Evolutionary conservation across 2,113 vertebrate species (phyloP).

Genomic region (Montifringilla adamsi): DNA sequence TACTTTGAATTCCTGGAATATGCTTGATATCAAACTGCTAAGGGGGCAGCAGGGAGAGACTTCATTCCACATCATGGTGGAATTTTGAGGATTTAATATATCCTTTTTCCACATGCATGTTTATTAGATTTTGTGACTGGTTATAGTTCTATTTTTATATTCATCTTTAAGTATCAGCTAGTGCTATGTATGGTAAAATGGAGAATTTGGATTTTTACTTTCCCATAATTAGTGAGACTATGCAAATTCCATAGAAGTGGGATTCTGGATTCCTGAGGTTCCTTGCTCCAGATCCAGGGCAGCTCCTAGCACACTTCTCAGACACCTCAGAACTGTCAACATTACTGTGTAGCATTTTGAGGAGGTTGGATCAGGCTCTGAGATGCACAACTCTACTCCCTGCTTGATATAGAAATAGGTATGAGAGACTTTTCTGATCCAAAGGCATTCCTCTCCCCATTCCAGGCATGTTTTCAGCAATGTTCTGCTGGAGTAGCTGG

Average conservation of each 20-base stretch:
- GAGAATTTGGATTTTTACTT: neutral
- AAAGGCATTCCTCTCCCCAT: neutral
- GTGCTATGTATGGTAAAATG: neutral
- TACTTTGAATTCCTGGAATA: neutral
- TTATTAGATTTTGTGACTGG: neutral
- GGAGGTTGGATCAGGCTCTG: neutral
- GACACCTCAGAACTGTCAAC: neutral
- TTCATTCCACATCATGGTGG: neutral
- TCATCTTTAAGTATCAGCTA: neutral
- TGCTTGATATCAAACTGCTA: neutral
- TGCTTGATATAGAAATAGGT: neutral
- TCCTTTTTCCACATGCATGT: rapidly evolving
- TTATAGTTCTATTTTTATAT: neutral
- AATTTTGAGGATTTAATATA: neutral
- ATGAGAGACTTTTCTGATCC: neutral
- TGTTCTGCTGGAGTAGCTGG: neutral
- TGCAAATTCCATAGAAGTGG: rapidly evolving
- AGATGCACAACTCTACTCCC: neutral
- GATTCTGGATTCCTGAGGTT: neutral
- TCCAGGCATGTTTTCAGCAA: neutral
- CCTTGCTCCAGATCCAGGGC: neutral
- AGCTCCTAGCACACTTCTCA: neutral
- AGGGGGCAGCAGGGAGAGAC: neutral
- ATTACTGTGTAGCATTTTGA: neutral
- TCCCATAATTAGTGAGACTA: neutral